A percentile compares a stretch with the other conserved stretches of the same genome.
phyloP scores from a whole-genome alignment of 2,888 invertebrate genomes.

The Tubiluchus corallicola region DNA sequence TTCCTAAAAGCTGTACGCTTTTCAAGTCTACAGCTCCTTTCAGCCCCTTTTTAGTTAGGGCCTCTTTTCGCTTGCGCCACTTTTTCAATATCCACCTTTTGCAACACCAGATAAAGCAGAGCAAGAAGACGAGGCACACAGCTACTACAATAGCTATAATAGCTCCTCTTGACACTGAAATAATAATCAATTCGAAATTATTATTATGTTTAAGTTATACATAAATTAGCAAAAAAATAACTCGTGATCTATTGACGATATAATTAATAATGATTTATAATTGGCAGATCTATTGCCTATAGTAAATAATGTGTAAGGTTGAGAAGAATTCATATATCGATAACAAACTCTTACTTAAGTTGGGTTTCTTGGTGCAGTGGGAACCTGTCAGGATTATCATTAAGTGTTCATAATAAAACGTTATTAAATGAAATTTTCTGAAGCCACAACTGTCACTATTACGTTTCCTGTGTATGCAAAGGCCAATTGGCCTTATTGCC shows the following conservation, averaged over 20 bases:
- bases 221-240: neutral
- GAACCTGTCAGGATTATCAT: neutral
- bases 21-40: constrained; percentile 82
- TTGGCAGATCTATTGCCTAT: neutral
- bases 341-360: too few relatives aligned
- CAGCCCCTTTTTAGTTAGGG: constrained; percentile 56
- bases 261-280: neutral
- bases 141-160: constrained; percentile 24
- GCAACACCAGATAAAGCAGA: constrained; percentile 23
- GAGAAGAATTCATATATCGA: too few relatives aligned
- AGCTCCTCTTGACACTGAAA: constrained; percentile 26
- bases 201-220: too few relatives aligned
- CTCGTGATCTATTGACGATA: neutral
- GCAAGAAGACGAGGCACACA: constrained; percentile 21
- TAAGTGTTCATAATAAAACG: too few relatives aligned
- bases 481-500: too few relatives aligned
- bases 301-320: too few relatives aligned
- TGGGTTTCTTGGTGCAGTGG: too few relatives aligned
- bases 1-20: constrained; percentile 84
- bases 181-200: constrained; percentile 1
- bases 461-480: too few relatives aligned
- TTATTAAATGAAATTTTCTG: too few relatives aligned
- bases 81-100: constrained; percentile 19
- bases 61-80: constrained; percentile 26
- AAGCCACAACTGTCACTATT: too few relatives aligned